Conservation (phyloP, 2,888 invertebrate species). For the Azorinus chamasolen region DNA sequence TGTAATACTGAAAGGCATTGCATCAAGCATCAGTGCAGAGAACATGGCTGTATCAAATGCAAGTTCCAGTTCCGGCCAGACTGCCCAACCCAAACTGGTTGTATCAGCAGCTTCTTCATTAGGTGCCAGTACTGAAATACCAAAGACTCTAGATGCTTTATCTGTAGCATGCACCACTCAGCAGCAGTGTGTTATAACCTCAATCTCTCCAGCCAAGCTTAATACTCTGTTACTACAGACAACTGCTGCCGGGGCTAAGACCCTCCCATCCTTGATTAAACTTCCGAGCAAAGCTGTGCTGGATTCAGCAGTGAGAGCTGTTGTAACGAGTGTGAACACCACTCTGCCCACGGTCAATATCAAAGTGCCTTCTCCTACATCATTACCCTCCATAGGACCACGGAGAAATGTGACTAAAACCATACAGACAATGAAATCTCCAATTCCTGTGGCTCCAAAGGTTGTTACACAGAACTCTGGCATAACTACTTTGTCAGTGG, state of each 20-base stretch:
- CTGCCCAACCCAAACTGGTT: not conserved
- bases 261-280: constrained; percentile 64
- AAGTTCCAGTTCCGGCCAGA: not conserved
- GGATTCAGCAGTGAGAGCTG: constrained; percentile 76
- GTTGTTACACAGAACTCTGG: constrained; percentile 64
- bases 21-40: constrained; percentile 13
- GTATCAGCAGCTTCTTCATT: constrained; percentile 1
- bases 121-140: not conserved
- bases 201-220: constrained; percentile 60
- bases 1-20: constrained; percentile 18
- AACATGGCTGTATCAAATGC: constrained; percentile 5
- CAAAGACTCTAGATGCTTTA: not conserved
- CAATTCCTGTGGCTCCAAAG: constrained; percentile 78
- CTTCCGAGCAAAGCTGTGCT: constrained; percentile 72
- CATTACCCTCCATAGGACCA: constrained; percentile 76
- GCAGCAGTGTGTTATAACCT: constrained; percentile 58
- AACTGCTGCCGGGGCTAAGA: constrained; percentile 66
- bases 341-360: constrained; percentile 81
- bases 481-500: constrained; percentile 35
- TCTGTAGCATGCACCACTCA: constrained; percentile 13
- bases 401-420: constrained; percentile 81
- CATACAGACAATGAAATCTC: constrained; percentile 82
- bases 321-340: constrained; percentile 77
- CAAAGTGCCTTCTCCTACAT: constrained; percentile 80
- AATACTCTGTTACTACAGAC: constrained; percentile 67